phyloP scores from a whole-genome alignment of 2,113 vertebrate genomes.

The Bagarius yarrelli region DNA sequence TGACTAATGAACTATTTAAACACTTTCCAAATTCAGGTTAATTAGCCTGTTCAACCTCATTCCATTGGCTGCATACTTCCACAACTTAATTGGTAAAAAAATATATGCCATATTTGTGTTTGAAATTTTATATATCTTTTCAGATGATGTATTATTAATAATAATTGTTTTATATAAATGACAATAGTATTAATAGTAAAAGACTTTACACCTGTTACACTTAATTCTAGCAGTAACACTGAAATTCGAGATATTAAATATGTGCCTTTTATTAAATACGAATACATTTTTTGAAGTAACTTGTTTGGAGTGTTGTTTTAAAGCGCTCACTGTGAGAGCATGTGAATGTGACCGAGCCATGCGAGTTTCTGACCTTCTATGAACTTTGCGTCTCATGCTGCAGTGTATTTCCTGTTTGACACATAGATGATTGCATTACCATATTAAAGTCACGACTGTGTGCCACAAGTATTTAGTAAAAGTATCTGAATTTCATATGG shows the following conservation, averaged over 20 bases:
- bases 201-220: too few relatives aligned
- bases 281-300: background rate
- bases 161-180: background rate
- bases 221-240: background rate
- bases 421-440: background rate
- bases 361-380: background rate
- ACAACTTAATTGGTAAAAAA: background rate
- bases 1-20: slow-evolving; percentile 18
- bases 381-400: background rate
- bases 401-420: background rate
- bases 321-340: background rate
- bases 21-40: background rate
- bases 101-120: too few relatives aligned
- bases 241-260: background rate
- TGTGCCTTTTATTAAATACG: background rate
- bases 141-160: background rate
- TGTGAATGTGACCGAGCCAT: background rate
- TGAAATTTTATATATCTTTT: background rate
- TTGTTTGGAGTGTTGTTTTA: background rate
- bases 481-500: background rate
- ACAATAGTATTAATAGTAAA: too few relatives aligned
- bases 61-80: background rate
- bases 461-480: background rate
- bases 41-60: background rate
- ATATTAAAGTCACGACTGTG: background rate